Conservation (phyloP, 2,797 vertebrate species). For the Diceros bicornis region DNA sequence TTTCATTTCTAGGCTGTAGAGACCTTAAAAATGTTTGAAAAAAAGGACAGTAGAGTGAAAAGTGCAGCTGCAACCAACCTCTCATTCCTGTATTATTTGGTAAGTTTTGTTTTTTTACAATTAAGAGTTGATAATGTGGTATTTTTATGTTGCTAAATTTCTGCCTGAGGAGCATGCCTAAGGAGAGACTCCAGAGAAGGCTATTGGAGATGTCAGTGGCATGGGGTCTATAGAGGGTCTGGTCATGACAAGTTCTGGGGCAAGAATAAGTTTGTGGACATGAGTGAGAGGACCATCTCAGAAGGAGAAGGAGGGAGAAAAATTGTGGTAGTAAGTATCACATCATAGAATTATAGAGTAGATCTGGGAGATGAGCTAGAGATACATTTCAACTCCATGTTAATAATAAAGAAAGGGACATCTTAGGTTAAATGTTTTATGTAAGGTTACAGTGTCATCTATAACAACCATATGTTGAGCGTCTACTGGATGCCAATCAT, state of each 20-base stretch:
- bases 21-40: conserved; percentile 98
- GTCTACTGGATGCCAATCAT: background rate
- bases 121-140: background rate
- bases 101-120: conserved; percentile 87
- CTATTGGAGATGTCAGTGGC: background rate
- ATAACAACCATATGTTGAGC: background rate
- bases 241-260: background rate
- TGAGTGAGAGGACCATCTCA: background rate
- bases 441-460: background rate
- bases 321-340: background rate
- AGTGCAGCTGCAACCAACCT: conserved; percentile 98
- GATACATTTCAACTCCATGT: background rate
- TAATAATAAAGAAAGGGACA: background rate
- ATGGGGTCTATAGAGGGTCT: background rate
- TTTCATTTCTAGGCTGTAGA: conserved; percentile 94
- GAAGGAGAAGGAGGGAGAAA: background rate
- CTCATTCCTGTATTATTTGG: conserved; percentile 97
- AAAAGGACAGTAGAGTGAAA: conserved; percentile 98
- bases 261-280: background rate
- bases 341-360: background rate
- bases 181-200: background rate
- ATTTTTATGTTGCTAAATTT: conserved; percentile 50
- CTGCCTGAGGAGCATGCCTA: background rate
- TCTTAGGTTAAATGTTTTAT: background rate
- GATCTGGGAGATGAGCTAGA: background rate